These are phyloP conservation scores for Bembecia ichneumoniformis DNA, from an alignment of 2,888 invertebrate species.

Conservation along the genomic window DNA sequence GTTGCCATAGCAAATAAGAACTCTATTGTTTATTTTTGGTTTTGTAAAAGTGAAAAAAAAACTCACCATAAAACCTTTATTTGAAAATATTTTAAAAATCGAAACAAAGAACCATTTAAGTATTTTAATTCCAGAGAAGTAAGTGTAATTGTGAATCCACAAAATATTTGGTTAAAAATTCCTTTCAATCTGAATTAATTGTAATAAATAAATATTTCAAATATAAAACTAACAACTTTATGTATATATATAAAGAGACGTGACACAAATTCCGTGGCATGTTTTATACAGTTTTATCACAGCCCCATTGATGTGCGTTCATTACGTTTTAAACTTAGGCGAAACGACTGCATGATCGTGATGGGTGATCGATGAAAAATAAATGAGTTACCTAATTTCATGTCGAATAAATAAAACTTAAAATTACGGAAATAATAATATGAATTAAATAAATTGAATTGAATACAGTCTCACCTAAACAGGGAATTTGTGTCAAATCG, in stretches of 20 bases:
- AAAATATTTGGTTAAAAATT: neutral
- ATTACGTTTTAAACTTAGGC: slow-evolving; percentile 15
- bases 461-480: slow-evolving; percentile 1
- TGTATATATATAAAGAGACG: slow-evolving; percentile 33
- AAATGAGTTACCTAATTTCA: neutral
- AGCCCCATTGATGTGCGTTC: slow-evolving; percentile 64
- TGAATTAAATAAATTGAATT: neutral
- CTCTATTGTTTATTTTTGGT: too few species aligned
- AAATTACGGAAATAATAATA: neutral
- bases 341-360: slow-evolving; percentile 22
- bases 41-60: too few species aligned
- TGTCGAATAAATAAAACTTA: neutral
- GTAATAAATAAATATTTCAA: slow-evolving; percentile 31
- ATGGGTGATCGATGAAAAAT: neutral
- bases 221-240: slow-evolving; percentile 17
- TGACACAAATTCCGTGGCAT: slow-evolving; percentile 38
- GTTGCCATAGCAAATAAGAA: too few species aligned
- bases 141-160: too few species aligned
- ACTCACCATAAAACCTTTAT: too few species aligned
- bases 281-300: slow-evolving; percentile 51
- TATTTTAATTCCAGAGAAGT: too few species aligned
- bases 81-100: too few species aligned
- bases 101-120: too few species aligned
- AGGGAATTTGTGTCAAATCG: neutral
- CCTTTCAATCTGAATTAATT: slow-evolving; percentile 12